Percentiles rank a stretch among this genome's conserved stretches.
Conservation (phyloP, 2,888 invertebrate genomes). For the Ernsta delagoae region DNA sequence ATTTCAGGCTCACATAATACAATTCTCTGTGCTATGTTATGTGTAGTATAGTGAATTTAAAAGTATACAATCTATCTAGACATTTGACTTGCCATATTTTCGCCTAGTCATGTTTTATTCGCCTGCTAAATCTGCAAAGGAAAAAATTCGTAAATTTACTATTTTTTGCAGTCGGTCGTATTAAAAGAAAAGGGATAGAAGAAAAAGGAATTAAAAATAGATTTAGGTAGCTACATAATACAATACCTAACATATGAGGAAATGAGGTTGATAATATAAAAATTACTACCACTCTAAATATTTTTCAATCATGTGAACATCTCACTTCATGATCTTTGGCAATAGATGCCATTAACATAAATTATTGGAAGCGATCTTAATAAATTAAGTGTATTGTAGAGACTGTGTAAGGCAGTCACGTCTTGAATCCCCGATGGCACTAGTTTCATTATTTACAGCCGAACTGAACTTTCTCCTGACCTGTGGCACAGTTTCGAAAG, state of each 20-base stretch:
- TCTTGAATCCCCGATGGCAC: slow-evolving; percentile 43
- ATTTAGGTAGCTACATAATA: no score
- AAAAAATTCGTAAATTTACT: no score
- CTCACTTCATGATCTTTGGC: not conserved
- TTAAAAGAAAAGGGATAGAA: no score
- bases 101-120: no score
- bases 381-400: slow-evolving; percentile 2
- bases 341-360: slow-evolving; percentile 9
- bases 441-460: slow-evolving; percentile 45
- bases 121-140: no score
- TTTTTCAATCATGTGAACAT: not conserved
- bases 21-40: no score
- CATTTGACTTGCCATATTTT: no score
- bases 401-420: slow-evolving; percentile 41
- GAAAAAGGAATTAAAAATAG: no score
- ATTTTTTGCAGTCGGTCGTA: no score
- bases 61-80: no score
- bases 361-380: not conserved
- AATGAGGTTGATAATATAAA: not conserved
- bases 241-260: no score
- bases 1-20: not conserved
- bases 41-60: no score
- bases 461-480: slow-evolving; percentile 77
- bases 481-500: slow-evolving; percentile 71
- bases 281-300: not conserved